These are phyloP conservation scores for Anneissia japonica DNA, from an alignment of 35 echinoderm and acorn worm species.

Conservation along the genomic window DNA sequence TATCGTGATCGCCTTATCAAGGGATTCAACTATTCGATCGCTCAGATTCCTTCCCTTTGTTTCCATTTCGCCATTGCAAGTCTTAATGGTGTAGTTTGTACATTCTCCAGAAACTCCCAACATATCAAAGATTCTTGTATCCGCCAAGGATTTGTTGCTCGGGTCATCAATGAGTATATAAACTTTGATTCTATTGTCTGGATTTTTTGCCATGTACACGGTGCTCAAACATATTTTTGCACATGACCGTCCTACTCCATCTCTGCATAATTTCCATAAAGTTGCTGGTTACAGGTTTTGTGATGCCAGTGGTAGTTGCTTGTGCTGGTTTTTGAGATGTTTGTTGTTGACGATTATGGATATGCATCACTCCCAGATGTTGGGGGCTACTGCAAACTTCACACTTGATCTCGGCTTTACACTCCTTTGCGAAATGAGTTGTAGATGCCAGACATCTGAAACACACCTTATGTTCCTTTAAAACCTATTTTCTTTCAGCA, in stretches of 20 bases:
- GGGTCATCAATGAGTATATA: conserved; percentile 69
- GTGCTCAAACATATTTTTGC: conserved; percentile 29
- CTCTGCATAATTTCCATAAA: conserved; percentile 36
- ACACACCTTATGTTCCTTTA: conserved; percentile 31
- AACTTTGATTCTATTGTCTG: neutral
- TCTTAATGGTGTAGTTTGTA: conserved; percentile 20
- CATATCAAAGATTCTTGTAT: conserved; percentile 9
- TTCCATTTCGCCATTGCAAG: conserved; percentile 15
- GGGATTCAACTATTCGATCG: conserved; percentile 4
- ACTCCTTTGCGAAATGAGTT: conserved; percentile 26
- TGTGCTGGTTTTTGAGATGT: neutral
- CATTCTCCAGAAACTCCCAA: neutral
- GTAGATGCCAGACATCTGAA: conserved; percentile 15
- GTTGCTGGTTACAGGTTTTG: too few relatives aligned
- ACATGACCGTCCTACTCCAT: conserved; percentile 23
- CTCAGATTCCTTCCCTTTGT: neutral
- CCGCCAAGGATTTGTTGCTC: conserved; percentile 31
- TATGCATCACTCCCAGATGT: neutral
- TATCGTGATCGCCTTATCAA: conserved; percentile 1
- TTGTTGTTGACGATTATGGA: neutral
- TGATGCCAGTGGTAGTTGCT: too few relatives aligned
- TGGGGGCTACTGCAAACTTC: conserved; percentile 3
- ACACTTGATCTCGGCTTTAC: conserved; percentile 20
- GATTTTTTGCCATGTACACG: neutral
- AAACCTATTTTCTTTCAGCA: conserved; percentile 6